Percentiles rank a stretch among this genome's conserved stretches.
Conservation (phyloP, 2,113 vertebrate genomes). For the Chaetodon trifascialis region DNA sequence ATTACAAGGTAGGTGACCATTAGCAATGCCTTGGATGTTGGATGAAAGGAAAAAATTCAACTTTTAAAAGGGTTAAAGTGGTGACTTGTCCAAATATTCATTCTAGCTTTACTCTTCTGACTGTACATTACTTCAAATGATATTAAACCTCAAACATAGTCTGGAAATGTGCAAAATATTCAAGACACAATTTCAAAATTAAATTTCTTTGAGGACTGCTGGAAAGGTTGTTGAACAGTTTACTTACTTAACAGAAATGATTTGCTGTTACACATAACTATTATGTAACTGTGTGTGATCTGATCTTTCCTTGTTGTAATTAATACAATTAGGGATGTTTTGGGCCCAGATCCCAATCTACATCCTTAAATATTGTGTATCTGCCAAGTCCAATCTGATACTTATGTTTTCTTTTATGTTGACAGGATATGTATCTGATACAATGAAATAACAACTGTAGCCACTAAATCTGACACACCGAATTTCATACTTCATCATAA, state of each 20-base stretch:
- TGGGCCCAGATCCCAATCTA: too few species aligned
- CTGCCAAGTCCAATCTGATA: not conserved
- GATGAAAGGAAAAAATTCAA: not conserved
- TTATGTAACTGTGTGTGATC: not conserved
- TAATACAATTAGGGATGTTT: not conserved
- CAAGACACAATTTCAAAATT: not conserved
- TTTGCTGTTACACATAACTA: not conserved
- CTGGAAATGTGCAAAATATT: not conserved
- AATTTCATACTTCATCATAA: too few species aligned
- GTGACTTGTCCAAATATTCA: not conserved
- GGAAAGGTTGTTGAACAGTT: not conserved
- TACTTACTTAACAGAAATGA: not conserved
- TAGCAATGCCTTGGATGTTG: not conserved
- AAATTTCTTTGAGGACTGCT: not conserved
- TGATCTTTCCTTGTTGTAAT: too few species aligned
- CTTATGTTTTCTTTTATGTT: not conserved
- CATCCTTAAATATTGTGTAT: not conserved
- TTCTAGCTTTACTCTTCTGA: not conserved
- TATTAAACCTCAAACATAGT: not conserved
- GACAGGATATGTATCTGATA: not conserved
- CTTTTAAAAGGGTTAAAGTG: not conserved
- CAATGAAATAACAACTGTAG: too few species aligned
- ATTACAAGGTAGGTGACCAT: constrained; percentile 14
- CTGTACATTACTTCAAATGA: not conserved
- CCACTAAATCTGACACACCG: not conserved